Percentiles rank a stretch among this genome's conserved stretches.
phyloP scores from a whole-genome alignment of 2,797 vertebrate species.

The Melanotaenia boesemani region DNA sequence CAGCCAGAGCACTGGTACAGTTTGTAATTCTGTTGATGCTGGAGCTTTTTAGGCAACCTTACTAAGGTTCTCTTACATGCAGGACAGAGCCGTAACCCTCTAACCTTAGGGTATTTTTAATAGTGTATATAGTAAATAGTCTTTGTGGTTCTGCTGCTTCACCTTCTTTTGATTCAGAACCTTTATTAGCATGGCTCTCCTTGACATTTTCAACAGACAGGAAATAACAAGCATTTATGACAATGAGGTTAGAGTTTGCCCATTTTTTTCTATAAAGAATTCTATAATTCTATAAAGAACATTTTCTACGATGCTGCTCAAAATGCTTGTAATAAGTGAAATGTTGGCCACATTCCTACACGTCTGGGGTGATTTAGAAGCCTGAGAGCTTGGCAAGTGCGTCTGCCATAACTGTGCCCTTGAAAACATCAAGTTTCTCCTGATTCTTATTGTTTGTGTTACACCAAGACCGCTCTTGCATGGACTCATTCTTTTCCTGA shows the following conservation, averaged over 20 bases:
- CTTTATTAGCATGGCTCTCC: neutral
- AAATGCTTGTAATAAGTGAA: constrained; percentile 42
- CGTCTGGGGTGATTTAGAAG: neutral
- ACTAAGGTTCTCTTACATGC: constrained; percentile 36
- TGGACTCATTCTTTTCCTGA: neutral
- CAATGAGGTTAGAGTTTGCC: neutral
- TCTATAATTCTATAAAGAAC: constrained; percentile 16
- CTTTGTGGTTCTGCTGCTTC: constrained; percentile 7
- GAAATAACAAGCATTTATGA: constrained; percentile 19
- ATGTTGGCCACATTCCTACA: constrained; percentile 35
- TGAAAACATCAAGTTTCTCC: neutral
- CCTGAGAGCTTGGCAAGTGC: neutral
- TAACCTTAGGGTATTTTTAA: constrained; percentile 25
- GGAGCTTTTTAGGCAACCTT: constrained; percentile 35
- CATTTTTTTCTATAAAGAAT: neutral
- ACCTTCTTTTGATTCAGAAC: constrained; percentile 1
- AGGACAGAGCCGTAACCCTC: constrained; percentile 27
- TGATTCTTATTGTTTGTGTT: neutral
- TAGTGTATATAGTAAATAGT: constrained; percentile 12
- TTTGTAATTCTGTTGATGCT: constrained; percentile 38
- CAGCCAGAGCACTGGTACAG: constrained; percentile 19
- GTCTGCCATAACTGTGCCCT: neutral
- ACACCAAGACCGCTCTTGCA: neutral
- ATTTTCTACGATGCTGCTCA: constrained; percentile 35
- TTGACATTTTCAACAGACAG: neutral